Percentiles rank a stretch among this genome's conserved stretches.
These are phyloP conservation scores for Meloidogyne hapla DNA, from an alignment of 1,140 invertebrate genomes.

Conservation along the genomic window DNA sequence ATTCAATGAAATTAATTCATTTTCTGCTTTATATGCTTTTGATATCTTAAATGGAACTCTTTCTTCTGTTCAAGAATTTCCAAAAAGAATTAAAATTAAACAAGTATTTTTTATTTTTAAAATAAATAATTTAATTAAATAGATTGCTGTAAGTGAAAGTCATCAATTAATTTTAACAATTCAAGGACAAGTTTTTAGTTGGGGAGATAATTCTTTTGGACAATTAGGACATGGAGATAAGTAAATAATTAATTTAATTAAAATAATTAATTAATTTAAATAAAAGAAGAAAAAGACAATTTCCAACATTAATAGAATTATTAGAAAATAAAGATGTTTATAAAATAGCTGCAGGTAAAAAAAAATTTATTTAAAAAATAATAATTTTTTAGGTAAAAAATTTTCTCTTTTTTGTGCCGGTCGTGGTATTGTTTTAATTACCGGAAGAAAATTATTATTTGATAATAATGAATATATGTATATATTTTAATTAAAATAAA, in stretches of 20 bases:
- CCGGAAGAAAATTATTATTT: constrained; percentile 72
- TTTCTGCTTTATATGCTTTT: constrained; percentile 67
- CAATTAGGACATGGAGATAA: constrained; percentile 73
- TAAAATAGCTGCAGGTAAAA: constrained; percentile 48
- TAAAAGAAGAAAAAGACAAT: constrained; percentile 69
- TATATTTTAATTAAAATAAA: too few relatives aligned
- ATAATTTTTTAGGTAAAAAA: constrained; percentile 61
- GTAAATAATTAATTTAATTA: constrained; percentile 61
- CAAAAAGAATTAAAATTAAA: constrained; percentile 66
- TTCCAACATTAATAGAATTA: constrained; percentile 41
- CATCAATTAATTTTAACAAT: constrained; percentile 74
- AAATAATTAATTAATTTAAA: constrained; percentile 68
- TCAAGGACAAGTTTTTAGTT: constrained; percentile 73
- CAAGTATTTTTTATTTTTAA: constrained; percentile 58
- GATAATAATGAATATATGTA: neutral
- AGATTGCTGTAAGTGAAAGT: constrained; percentile 67
- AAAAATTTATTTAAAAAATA: neutral
- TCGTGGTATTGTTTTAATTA: constrained; percentile 74
- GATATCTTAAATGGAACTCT: constrained; percentile 64
- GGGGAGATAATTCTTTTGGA: constrained; percentile 73
- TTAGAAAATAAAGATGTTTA: constrained; percentile 38
- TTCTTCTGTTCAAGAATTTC: constrained; percentile 64
- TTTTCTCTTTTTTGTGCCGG: constrained; percentile 73
- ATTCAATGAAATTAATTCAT: constrained; percentile 35
- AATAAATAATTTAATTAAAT: constrained; percentile 20